These are phyloP conservation scores for Drosophila ohnishii DNA, from an alignment of 1,140 invertebrate species.

Conservation along the genomic window DNA sequence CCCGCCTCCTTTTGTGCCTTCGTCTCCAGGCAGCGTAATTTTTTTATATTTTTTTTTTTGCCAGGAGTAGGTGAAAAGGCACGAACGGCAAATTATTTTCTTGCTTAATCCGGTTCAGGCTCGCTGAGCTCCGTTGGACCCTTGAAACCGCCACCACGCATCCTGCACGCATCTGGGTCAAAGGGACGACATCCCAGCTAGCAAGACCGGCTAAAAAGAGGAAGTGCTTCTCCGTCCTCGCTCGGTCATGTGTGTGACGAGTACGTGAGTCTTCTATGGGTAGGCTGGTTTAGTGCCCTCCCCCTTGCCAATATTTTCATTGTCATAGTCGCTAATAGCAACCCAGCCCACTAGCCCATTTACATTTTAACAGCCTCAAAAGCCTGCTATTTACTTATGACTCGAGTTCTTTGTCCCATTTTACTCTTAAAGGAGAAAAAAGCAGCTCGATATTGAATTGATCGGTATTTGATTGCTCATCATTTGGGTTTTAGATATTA, in stretches of 20 bases:
- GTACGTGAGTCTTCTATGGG: constrained; percentile 37
- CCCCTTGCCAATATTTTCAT: constrained; percentile 62
- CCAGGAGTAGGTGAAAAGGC: constrained; percentile 68
- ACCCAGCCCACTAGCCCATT: constrained; percentile 50
- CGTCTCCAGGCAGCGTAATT: constrained; percentile 27
- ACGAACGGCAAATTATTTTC: constrained; percentile 81
- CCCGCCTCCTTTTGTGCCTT: constrained; percentile 5
- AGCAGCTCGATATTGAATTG: neutral
- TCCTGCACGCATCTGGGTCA: constrained; percentile 67
- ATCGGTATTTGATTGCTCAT: constrained; percentile 8
- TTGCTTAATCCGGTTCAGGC: constrained; percentile 78
- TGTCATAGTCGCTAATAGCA: constrained; percentile 76
- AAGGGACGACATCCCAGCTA: constrained; percentile 65
- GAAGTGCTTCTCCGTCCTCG: constrained; percentile 2
- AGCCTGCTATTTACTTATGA: constrained; percentile 65
- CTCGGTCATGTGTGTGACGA: constrained; percentile 7
- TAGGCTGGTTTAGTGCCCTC: constrained; percentile 47
- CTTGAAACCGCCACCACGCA: constrained; percentile 21
- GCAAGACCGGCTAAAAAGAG: constrained; percentile 12
- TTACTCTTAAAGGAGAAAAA: too few species aligned
- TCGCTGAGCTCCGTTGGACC: constrained; percentile 62
- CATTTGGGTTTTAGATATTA: neutral
- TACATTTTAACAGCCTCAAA: constrained; percentile 75
- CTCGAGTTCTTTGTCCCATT: constrained; percentile 7
- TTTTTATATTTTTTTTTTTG: constrained; percentile 38